phyloP scores from a whole-genome alignment of 2,797 vertebrate genomes.

The Mionectes olivaceus region DNA sequence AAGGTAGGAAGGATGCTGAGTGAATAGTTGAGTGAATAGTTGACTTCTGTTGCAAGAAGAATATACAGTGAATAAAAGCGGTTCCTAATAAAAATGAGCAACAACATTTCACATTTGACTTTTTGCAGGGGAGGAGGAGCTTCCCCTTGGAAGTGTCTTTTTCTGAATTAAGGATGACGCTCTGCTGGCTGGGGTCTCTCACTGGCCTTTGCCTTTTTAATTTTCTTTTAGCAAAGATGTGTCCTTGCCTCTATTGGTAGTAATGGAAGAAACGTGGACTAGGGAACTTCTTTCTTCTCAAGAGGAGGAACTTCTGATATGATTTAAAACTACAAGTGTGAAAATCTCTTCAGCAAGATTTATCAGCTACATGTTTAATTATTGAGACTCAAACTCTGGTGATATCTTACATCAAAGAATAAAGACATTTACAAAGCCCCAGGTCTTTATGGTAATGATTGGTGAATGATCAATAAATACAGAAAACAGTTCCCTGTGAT shows the following conservation, averaged over 20 bases:
- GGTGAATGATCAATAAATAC: neutral
- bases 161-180: neutral
- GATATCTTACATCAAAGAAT: neutral
- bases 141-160: neutral
- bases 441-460: neutral
- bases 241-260: neutral
- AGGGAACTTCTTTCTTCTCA: neutral
- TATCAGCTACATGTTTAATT: neutral
- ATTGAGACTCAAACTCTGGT: neutral
- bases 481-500: neutral
- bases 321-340: neutral
- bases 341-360: neutral
- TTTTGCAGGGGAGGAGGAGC: neutral
- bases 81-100: neutral
- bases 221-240: neutral
- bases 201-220: neutral
- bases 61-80: neutral
- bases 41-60: neutral
- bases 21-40: neutral
- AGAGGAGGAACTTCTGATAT: neutral
- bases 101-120: neutral
- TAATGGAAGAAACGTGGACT: neutral
- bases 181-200: neutral
- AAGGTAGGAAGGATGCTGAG: neutral
- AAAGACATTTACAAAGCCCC: neutral